Conservation (phyloP, 2,797 vertebrate genomes). For the Chiroxiphia lanceolata region DNA sequence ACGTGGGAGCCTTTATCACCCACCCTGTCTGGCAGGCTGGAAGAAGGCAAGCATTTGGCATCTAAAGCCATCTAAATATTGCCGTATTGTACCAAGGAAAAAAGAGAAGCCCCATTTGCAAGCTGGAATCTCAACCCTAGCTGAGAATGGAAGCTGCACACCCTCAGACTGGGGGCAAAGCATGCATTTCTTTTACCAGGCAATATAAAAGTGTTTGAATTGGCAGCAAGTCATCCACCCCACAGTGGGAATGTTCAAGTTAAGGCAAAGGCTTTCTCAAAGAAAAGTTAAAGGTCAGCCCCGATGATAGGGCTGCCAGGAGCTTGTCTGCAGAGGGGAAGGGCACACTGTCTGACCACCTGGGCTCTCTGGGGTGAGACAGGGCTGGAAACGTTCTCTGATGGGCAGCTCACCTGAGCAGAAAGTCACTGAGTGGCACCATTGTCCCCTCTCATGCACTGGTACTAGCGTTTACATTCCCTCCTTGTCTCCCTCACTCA, state of each 20-base stretch:
- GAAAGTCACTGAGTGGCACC: neutral
- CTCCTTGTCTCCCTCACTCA: neutral
- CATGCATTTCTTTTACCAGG: neutral
- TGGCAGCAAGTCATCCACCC: neutral
- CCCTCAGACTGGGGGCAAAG: neutral
- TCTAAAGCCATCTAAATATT: neutral
- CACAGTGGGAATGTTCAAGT: neutral
- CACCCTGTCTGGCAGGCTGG: neutral
- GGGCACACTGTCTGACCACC: accelerated
- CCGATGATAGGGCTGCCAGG: neutral
- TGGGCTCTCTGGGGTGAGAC: neutral
- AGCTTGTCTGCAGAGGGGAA: neutral
- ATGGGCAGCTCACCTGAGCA: neutral
- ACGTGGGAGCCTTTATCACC: neutral
- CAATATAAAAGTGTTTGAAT: neutral
- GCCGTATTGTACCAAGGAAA: neutral
- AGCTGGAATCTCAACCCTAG: neutral
- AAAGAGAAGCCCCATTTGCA: neutral
- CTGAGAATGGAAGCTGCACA: neutral
- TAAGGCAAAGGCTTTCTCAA: neutral
- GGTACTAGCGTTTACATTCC: neutral
- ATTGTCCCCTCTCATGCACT: no score
- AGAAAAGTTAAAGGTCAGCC: neutral
- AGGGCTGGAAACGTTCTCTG: neutral
- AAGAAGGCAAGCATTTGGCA: neutral